Evolutionary conservation across 2,888 invertebrate species (phyloP).

Genomic region (Macaria liturata): DNA sequence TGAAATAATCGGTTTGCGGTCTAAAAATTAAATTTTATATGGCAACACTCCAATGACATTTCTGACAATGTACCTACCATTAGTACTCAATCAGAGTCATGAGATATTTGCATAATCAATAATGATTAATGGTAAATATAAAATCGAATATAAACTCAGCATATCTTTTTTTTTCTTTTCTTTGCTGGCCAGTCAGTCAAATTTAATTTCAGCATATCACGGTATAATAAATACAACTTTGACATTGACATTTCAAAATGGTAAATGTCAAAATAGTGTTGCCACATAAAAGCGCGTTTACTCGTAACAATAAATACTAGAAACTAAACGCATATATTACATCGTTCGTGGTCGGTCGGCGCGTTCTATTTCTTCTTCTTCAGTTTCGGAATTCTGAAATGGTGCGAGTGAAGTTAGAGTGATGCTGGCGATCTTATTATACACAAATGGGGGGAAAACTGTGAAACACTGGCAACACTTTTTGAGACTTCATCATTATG

Average conservation of each 20-base stretch:
- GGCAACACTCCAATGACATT: constrained; percentile 7
- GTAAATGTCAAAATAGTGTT: background rate
- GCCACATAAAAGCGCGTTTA: constrained; percentile 28
- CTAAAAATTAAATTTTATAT: constrained; percentile 12
- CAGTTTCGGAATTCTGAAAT: constrained; percentile 80
- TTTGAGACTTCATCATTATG: too few relatives aligned
- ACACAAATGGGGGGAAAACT: constrained; percentile 20
- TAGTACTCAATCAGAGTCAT: background rate
- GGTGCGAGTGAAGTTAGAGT: constrained; percentile 72
- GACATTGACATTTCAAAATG: too few relatives aligned
- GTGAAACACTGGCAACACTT: constrained; percentile 10
- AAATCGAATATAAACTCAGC: too few relatives aligned
- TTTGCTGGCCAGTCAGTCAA: too few relatives aligned
- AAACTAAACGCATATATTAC: constrained; percentile 72
- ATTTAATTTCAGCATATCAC: too few relatives aligned
- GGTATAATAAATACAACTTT: too few relatives aligned
- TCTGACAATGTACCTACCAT: too few relatives aligned
- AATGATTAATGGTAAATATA: too few relatives aligned
- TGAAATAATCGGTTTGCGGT: constrained; percentile 37
- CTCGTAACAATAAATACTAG: constrained; percentile 61
- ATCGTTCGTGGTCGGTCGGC: constrained; percentile 66
- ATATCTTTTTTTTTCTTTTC: too few relatives aligned
- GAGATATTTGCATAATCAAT: background rate
- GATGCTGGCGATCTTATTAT: constrained; percentile 35
- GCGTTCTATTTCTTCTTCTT: constrained; percentile 74